Evolutionary conservation across 2,888 invertebrate genomes (phyloP), one percentile per base, ranked within the genome.

Genomic region (Lissocephala sabroskyi): DNA sequence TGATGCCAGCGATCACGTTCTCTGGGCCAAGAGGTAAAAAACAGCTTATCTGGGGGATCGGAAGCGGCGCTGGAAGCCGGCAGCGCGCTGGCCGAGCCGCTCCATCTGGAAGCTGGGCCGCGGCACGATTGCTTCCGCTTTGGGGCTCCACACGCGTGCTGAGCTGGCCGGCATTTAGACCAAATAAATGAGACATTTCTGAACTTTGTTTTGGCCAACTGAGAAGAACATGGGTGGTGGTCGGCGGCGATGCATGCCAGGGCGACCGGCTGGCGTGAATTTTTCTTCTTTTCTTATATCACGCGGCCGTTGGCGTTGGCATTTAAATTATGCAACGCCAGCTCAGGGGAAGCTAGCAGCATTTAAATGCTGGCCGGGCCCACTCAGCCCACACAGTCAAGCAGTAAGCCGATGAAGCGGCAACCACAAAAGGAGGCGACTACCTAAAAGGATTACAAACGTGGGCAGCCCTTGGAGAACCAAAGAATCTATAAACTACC

Each of bases 251-350:
- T n/a, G n/a, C n/a, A n/a, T n/a, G n/a, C n/a, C n/a, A n/a, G n/a
- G n/a, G n/a, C n/a, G n/a, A n/a, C n/a, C n/a, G n/a, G n/a, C n/a
- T n/a, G n/a, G n/a, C n/a, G n/a, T n/a, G n/a, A n/a, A n/a, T n/a
- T n/a, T n/a, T n/a, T n/a, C n/a, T n/a, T n/a, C n/a, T 47, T 62
- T 63, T 67, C 68, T 70, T 67, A 79, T 70, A 70, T 58, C 66
- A 59, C 64, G 56, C 59, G 56, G 41, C 44, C 16, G 3, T 23
- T 23, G 14, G 17, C 45, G 40, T 49, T 57, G 71, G 71, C 50
- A 59, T 62, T 62, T 59, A 44, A 67, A 54, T 68, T 71, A 71
- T 68, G 71, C 68, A 71, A 68, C 52, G 56, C 49, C 44, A 47
- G 51, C 40, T 49, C 61, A 45, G 5, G 23, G 16, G 29, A 45